Conservation (phyloP, 2,888 invertebrate genomes). For the Brenthis hecate region DNA sequence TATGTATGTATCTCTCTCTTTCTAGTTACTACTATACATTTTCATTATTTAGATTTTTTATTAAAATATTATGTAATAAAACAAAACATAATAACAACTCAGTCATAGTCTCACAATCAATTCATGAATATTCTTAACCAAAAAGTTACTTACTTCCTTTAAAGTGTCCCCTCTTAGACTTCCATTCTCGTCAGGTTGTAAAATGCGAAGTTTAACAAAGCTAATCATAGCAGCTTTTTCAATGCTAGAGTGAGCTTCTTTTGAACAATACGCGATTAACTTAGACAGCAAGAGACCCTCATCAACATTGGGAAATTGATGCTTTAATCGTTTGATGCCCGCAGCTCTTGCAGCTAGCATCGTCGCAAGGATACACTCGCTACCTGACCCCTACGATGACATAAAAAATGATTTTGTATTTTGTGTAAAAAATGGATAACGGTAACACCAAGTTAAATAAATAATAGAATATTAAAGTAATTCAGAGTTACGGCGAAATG, state of each 20-base stretch:
- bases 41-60: too few relatives aligned
- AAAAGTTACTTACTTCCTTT: conserved; percentile 83
- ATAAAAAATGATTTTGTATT: conserved; percentile 1
- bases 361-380: conserved; percentile 95
- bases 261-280: conserved; percentile 95
- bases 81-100: too few relatives aligned
- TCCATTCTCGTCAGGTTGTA: conserved; percentile 93
- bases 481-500: too few relatives aligned
- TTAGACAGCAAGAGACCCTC: conserved; percentile 95
- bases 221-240: conserved; percentile 97
- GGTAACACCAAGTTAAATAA: neutral
- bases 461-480: too few relatives aligned
- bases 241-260: conserved; percentile 95
- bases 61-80: too few relatives aligned
- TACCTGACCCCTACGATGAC: conserved; percentile 92
- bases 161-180: conserved; percentile 91
- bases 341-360: conserved; percentile 96
- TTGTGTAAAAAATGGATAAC: neutral
- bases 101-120: too few relatives aligned
- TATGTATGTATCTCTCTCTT: too few relatives aligned
- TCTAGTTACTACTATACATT: neutral
- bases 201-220: conserved; percentile 93
- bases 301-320: conserved; percentile 92
- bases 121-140: neutral
- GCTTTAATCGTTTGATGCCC: conserved; percentile 92